Base-by-base conservation (phyloP, 2,113 vertebrate genomes). In the Miniopterus natalensis region DNA sequence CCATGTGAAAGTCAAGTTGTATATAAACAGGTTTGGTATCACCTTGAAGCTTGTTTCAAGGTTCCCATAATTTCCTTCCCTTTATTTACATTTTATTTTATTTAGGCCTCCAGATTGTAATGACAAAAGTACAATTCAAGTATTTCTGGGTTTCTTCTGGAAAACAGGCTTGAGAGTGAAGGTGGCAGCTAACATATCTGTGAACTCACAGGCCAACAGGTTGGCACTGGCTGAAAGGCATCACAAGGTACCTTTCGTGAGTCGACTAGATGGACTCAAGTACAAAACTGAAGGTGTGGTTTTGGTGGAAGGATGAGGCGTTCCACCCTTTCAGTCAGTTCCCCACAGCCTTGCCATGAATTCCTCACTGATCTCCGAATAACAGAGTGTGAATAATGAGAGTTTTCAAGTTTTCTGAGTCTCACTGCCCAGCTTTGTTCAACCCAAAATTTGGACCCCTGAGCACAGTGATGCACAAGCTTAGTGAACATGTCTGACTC, bases 91-190 rank as follows among this genome's bases (percentile, higher is more conserved):
- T 84, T 95, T 80, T 63, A 57, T 94, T 83, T 92, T 80, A n/a
- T 79, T 63, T 74, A 94, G 42, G 11, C 20, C 21, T 73, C 45
- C 2, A n/a, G 31, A 8, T 65, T 61, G 13, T 45, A 61, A 57
- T 29, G 45, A 55, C 5, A 70, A 84, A 57, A 79, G 31, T 51
- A 23, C 23, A 87, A 55, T 25, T 18, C 31, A 86, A 42, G 21
- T 70, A 25, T 88, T 42, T 95, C 59, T 63, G 73, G 14, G 65
- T 95, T 95, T 91, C 47, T 88, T 88, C 71, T 85, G 49, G 83
- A 59, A 92, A 81, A 88, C 4, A 55, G 47, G n/a, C 49, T 85
- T 92, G 18, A 86, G 49, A 73, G 17, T 73, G 27, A 71, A 85
- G 47, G 29, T 47, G 55, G 25, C 4, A 75, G 8, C 17, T 51